Base-by-base conservation (phyloP, 2,113 vertebrate genomes). In the Colossoma macropomum region DNA sequence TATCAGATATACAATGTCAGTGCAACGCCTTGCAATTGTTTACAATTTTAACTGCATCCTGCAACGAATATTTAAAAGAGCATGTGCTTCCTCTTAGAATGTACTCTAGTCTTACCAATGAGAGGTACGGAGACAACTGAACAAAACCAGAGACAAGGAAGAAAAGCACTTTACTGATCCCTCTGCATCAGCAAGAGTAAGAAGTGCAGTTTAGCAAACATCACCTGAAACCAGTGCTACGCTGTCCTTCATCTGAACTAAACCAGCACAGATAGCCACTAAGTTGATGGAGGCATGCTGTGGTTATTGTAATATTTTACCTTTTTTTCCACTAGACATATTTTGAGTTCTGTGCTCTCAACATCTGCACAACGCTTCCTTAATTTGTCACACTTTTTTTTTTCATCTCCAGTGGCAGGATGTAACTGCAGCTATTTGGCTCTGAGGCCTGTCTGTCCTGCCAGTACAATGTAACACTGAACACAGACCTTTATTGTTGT, bases 371-470 rank as follows among this genome's bases (percentile, higher is more conserved):
- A 62, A 45, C 21, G 54, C 69, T 62, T 74, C 60, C 54, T 38
- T 75, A 71, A 81, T 80, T 79, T 80, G 54, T 78, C 60, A 81
- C 45, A 59, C 25, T 15, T 50, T 19, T 56, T 15, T 50, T 19
- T 56, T 56, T 56, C 48, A 60, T 34, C 27, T 66, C 68, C 34
- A 41, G 10, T 66, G 69, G 69, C 69, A 85, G 84, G 69, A 86
- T 83, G 38, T 83, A 54, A 30, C 32, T 63, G 63, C 77, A 79
- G 60, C 78, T 69, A 69, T 54, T 75, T 79, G 85, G 76, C 80
- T 30, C n/a, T 41, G 12, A 19, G 54, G 28, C 25, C 71, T 32
- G 32, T 62, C 30, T 69, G 71, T 32, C 83, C 65, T 75, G 81
- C 70, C 84, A 85, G 50, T 23, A 21, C 48, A 45, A 25, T 5